Evolutionary conservation across 2,113 vertebrate species (phyloP).

Genomic region (Tonatia bakeri): DNA sequence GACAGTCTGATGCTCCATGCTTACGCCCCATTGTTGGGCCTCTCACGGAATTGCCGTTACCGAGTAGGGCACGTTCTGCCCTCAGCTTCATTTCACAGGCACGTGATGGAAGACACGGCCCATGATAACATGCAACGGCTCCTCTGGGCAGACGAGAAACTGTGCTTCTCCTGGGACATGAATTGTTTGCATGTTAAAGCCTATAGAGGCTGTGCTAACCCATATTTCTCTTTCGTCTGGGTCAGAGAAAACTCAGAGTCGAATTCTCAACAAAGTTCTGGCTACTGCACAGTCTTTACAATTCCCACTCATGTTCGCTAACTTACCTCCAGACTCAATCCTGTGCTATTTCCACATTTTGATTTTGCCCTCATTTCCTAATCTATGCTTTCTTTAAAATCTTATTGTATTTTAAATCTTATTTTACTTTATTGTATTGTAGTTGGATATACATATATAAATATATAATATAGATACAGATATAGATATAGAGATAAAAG

Average conservation of each 20-base stretch:
- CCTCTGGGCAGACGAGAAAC: not conserved
- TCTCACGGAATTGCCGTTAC: not conserved
- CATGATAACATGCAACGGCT: not conserved
- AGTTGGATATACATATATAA: not conserved
- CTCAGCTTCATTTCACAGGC: not conserved
- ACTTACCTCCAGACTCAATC: not conserved
- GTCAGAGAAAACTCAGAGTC: constrained; percentile 5
- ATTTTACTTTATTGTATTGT: not conserved
- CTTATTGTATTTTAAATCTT: not conserved
- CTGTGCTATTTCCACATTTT: not conserved
- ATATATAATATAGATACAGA: not conserved
- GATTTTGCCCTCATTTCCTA: not conserved
- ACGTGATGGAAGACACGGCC: not conserved
- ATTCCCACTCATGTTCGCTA: not conserved
- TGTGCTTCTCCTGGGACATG: not conserved
- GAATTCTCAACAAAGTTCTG: not conserved
- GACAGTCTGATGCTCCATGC: not conserved
- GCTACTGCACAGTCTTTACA: not conserved
- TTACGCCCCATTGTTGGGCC: not conserved
- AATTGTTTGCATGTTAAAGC: not conserved
- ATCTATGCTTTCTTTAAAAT: not conserved
- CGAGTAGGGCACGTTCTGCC: not conserved
- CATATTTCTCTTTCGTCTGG: not conserved
- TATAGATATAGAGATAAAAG: not conserved
- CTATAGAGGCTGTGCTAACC: not conserved